Conservation (phyloP, 2,113 vertebrate species). For the Chaetorhynchus papuensis region DNA sequence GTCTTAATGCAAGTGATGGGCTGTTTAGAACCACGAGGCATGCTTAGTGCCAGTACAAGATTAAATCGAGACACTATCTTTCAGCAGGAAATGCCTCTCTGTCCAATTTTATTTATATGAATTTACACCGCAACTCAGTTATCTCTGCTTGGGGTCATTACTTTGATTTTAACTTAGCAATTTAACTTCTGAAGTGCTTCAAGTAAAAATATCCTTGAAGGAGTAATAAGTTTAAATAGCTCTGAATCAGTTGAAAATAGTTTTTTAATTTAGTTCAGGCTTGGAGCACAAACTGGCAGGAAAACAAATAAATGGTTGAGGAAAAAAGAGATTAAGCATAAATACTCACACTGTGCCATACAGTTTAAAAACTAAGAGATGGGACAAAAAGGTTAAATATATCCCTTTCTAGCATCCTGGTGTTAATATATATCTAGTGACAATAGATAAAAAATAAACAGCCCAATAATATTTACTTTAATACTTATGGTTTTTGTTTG, state of each 20-base stretch:
- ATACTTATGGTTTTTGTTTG: not conserved
- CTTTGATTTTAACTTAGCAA: conserved; percentile 74
- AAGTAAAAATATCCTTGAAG: conserved; percentile 74
- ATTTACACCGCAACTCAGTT: conserved; percentile 69
- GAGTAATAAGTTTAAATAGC: conserved; percentile 71
- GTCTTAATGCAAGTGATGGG: conserved; percentile 59
- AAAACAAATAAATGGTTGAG: conserved; percentile 13
- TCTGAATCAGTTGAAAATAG: conserved; percentile 64
- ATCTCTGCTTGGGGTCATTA: conserved; percentile 75
- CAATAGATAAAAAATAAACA: not conserved
- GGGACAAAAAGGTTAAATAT: not conserved
- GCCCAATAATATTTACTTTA: not conserved
- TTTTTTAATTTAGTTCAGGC: conserved; percentile 69
- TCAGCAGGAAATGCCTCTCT: conserved; percentile 69
- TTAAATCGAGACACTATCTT: conserved; percentile 69
- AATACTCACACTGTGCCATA: not conserved
- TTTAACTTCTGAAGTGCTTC: conserved; percentile 72
- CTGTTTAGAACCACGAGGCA: conserved; percentile 55
- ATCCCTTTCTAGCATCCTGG: not conserved
- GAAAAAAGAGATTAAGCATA: conserved; percentile 37
- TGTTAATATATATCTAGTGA: not conserved
- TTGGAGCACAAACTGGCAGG: conserved; percentile 23
- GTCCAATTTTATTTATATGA: conserved; percentile 71
- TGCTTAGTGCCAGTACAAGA: conserved; percentile 57
- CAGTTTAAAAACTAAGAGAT: not conserved